Evolutionary conservation across 2,888 invertebrate genomes (phyloP), one percentile per base, ranked within the genome.

Genomic region (Cerastis leucographa): DNA sequence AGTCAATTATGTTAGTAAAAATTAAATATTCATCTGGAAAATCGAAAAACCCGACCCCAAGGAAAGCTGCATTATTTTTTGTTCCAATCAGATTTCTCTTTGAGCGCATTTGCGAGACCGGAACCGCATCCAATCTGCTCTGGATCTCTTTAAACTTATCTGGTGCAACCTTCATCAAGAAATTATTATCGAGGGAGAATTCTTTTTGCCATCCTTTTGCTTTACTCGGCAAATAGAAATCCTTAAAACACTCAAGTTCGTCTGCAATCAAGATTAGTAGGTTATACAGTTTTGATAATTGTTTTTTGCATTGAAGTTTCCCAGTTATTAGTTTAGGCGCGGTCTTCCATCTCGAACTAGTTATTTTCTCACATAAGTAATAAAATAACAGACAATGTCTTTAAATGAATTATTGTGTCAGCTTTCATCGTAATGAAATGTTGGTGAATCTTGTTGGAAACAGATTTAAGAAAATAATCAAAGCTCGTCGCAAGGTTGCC

Each of bases 41-140:
- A 44, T 66, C 0, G 1, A 40, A 68, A 59, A 69, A 70, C 2
- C 68, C 44, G n/a, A 56, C 44, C 9, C 4, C 29, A 29, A 9
- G 0, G 14, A 17, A 59, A 29, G 61, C 59, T 35, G 17, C n/a
- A n/a, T 54, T 12, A 3, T 0, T n/a, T 83, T 62, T 80, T 79
- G 67, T 51, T 72, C 22, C 49, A 76, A 72, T 81, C 65, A 46
- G 56, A 72, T 70, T 73, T 76, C 72, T 64, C 72, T 83, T 83
- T 82, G 71, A 70, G 56, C 76, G 67, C 25, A 81, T 69, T 76
- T 72, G 46, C 44, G 19, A 64, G 25, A 17, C 40, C 12, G 12
- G 40, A 40, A 25, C 22, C 22, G 71, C 49, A 70, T 71, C 40
- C 72, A 72, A 83, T 81, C 70, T 29, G 35, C 8, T 75, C 70